phyloP scores from a whole-genome alignment of 1,140 invertebrate species.

The Oncopeltus fasciatus region DNA sequence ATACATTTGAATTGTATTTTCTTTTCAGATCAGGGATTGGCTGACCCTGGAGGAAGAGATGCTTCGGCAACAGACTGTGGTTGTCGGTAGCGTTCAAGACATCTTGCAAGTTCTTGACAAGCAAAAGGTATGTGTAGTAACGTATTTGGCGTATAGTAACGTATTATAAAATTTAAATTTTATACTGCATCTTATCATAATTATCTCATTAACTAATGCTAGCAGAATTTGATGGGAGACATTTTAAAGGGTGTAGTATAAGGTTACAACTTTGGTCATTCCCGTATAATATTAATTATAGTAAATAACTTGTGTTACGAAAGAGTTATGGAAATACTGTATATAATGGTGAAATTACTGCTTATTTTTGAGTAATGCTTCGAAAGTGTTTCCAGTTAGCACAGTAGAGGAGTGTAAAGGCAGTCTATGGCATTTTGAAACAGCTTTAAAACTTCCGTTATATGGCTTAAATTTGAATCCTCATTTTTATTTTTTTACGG shows the following conservation, averaged over 20 bases:
- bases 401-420: too few species aligned
- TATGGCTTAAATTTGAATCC: not conserved
- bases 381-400: too few species aligned
- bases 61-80: constrained; percentile 64
- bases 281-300: too few species aligned
- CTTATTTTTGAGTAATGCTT: too few species aligned
- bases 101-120: constrained; percentile 66
- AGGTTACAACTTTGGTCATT: not conserved
- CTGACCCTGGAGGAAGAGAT: constrained; percentile 63
- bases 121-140: constrained; percentile 47
- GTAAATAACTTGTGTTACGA: not conserved
- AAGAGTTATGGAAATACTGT: too few species aligned
- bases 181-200: not conserved
- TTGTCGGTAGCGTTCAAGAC: constrained; percentile 68
- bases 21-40: constrained; percentile 65
- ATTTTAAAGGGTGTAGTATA: not conserved
- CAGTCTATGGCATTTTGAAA: not conserved
- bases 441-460: not conserved
- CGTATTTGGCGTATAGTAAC: too few species aligned
- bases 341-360: too few species aligned
- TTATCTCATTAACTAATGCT: not conserved
- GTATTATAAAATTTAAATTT: not conserved
- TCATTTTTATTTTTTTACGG: not conserved
- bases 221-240: not conserved
- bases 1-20: not conserved